These are phyloP conservation scores for Phyllotis vaccarum DNA, from an alignment of 2,797 vertebrate species.

Conservation along the genomic window DNA sequence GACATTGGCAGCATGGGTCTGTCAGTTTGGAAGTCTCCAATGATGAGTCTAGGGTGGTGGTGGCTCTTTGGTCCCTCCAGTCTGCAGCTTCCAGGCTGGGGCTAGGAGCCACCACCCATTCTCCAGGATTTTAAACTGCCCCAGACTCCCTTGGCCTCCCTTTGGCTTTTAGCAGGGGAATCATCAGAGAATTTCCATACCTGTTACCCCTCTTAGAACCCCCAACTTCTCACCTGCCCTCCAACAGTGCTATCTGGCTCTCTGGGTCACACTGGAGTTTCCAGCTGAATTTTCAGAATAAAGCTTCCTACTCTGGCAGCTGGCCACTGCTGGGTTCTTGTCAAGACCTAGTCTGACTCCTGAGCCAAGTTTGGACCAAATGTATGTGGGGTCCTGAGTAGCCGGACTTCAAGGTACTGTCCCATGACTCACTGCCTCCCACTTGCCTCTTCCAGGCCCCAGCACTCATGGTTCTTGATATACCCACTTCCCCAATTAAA, in stretches of 20 bases:
- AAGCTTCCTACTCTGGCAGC: background rate
- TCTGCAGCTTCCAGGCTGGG: background rate
- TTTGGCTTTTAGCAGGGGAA: background rate
- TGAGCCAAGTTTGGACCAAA: background rate
- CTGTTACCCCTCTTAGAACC: background rate
- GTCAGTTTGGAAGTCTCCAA: background rate
- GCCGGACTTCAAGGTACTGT: background rate
- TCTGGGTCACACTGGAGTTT: background rate
- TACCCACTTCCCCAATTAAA: no score
- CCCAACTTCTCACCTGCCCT: background rate
- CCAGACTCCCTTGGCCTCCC: background rate
- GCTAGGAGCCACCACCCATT: background rate
- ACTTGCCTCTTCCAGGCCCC: background rate
- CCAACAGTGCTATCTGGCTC: background rate
- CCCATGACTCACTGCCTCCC: background rate
- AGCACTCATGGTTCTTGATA: background rate
- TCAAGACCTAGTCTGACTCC: background rate
- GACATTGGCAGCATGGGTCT: background rate
- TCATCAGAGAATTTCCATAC: background rate
- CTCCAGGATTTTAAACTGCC: background rate
- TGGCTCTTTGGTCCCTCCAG: background rate
- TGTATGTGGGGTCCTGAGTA: background rate
- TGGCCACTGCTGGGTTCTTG: no score
- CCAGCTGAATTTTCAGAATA: background rate
- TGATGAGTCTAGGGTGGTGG: background rate